Evolutionary conservation across 2,797 vertebrate genomes (phyloP), one percentile per base, ranked within the genome.

Genomic region (Lithobates pipiens): DNA sequence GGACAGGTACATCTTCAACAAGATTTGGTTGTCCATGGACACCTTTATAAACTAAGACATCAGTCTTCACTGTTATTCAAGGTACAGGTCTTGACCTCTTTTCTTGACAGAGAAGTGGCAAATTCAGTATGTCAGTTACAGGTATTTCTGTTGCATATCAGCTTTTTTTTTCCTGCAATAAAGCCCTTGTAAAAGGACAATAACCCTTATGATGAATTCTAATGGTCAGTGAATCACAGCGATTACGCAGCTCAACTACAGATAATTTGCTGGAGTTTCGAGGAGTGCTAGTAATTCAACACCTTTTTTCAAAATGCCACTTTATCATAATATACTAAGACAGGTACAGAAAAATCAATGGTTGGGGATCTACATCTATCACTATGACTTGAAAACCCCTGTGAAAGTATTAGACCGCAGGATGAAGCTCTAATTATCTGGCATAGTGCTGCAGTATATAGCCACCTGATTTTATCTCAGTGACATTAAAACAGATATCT

Each of bases 401-500:
- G 76, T 86, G 88, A 75, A 90, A 90, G 89, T 90, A 90, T 18
- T 10, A 57, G 90, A 89, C 86, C 77, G 77, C 68, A 76, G 90
- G 88, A 91, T 89, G 77, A 77, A 83, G 85, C 80, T 90, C 88
- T 92, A 91, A 92, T 90, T 91, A 91, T 89, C 90, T 90, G 86
- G 84, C 90, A 88, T 90, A 89, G 85, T 88, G 1, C 67, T 1
- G 88, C 82, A 89, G 86, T 89, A 89, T 21, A 1, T 88, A 89
- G 89, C 89, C 87, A 89, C 87, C 86, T 85, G 90, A 92, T 85
- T 85, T 90, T 36, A 86, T 78, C 68, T 90, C 73, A 57, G 78
- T 89, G 89, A 90, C 82, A 90, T 92, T 92, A 92, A 91, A 91
- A 91, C 88, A 87, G 90, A 92, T 94, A 92, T 93, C 90, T 87